phyloP scores from a whole-genome alignment of 2,888 invertebrate species.

The Tachina lurida region DNA sequence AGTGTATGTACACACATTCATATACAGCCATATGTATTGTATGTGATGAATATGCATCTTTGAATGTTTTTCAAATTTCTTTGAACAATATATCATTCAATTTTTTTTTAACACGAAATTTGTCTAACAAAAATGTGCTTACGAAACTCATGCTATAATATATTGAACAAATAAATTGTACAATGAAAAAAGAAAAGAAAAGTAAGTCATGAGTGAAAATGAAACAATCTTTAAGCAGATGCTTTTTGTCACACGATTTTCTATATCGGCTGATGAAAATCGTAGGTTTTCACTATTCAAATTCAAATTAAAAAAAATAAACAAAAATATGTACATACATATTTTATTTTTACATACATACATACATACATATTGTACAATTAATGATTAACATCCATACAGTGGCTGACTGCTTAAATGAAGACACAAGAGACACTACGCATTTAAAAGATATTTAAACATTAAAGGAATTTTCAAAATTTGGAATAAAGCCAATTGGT shows the following conservation, averaged over 20 bases:
- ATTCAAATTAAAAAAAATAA: conserved; percentile 17
- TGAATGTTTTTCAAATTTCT: conserved; percentile 29
- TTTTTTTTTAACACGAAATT: conserved; percentile 12
- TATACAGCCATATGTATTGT: background rate
- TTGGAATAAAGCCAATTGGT: too few species aligned
- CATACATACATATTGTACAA: background rate
- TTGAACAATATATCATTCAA: conserved; percentile 6
- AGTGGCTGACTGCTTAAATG: background rate
- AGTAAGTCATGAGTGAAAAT: conserved; percentile 21
- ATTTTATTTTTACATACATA: background rate
- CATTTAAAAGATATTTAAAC: background rate
- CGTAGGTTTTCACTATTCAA: conserved; percentile 33
- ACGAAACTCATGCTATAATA: conserved; percentile 26
- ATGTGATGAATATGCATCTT: background rate
- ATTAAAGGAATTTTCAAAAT: background rate
- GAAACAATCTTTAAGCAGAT: conserved; percentile 56
- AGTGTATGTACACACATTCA: background rate
- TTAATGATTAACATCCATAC: background rate
- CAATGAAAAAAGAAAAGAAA: background rate
- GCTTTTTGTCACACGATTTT: conserved; percentile 67
- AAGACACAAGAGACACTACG: background rate
- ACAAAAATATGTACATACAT: background rate
- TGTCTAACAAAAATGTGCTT: conserved; percentile 32
- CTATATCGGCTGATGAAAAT: conserved; percentile 60
- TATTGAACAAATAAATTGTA: conserved; percentile 20